A percentile compares a stretch with the other conserved stretches of the same genome.
These are phyloP conservation scores for Microctonus hyperodae DNA, from an alignment of 2,888 invertebrate genomes.

Conservation along the genomic window DNA sequence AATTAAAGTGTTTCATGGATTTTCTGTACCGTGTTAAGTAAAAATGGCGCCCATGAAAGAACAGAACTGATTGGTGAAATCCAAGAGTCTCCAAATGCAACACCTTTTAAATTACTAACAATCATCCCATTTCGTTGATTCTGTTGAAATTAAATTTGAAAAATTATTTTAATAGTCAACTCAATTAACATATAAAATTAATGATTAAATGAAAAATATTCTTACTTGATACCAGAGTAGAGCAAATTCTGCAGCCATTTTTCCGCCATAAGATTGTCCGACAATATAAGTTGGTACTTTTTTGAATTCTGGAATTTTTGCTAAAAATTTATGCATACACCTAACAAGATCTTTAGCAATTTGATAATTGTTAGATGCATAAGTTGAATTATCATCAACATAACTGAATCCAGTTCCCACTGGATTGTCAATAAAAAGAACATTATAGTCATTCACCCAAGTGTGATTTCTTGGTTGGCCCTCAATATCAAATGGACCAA, in stretches of 20 bases:
- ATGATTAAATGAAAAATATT: too few relatives aligned
- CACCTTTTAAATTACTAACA: constrained; percentile 75
- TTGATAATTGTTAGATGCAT: constrained; percentile 68
- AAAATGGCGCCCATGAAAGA: constrained; percentile 81
- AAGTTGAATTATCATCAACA: constrained; percentile 67
- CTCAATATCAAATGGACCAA: constrained; percentile 75
- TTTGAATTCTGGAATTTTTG: constrained; percentile 73
- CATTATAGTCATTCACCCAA: constrained; percentile 83
- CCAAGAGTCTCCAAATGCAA: constrained; percentile 90
- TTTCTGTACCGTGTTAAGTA: constrained; percentile 71
- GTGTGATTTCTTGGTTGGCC: constrained; percentile 74
- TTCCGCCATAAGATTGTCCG: constrained; percentile 92
- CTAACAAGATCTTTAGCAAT: constrained; percentile 80
- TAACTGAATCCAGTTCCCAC: constrained; percentile 90
- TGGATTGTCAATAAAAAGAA: constrained; percentile 89
- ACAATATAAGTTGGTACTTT: constrained; percentile 82
- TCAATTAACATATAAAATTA: too few relatives aligned
- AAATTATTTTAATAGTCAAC: too few relatives aligned
- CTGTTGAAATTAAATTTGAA: constrained; percentile 60
- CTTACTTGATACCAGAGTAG: constrained; percentile 12
- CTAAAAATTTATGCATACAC: constrained; percentile 75
- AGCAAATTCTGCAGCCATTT: constrained; percentile 89
- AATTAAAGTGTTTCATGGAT: too few relatives aligned
- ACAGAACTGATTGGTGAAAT: constrained; percentile 87
- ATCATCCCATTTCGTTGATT: constrained; percentile 72